These are phyloP conservation scores for Ariolimax columbianus DNA, from an alignment of 2,888 invertebrate species.

Conservation along the genomic window DNA sequence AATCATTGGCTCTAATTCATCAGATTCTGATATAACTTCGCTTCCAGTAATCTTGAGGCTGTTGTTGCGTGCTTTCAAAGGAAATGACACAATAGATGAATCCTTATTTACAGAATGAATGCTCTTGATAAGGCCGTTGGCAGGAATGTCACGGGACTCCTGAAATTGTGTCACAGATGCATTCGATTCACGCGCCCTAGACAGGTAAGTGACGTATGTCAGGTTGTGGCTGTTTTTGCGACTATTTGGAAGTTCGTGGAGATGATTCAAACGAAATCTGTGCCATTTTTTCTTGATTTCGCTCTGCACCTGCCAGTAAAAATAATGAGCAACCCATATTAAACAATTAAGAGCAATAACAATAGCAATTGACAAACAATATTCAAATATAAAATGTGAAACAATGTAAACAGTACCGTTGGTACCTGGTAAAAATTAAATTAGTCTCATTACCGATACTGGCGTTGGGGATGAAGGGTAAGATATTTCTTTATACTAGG, in stretches of 20 bases:
- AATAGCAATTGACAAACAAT: too few relatives aligned
- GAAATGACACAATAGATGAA: not conserved
- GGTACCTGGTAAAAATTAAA: too few relatives aligned
- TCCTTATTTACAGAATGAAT: conserved; percentile 3
- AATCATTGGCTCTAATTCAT: conserved; percentile 44
- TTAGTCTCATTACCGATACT: too few relatives aligned
- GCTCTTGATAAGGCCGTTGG: conserved; percentile 15
- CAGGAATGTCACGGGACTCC: conserved; percentile 15
- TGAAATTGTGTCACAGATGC: conserved; percentile 39
- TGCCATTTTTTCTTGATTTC: conserved; percentile 53
- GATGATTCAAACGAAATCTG: conserved; percentile 38
- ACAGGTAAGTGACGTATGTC: conserved; percentile 47
- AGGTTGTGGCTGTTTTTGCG: conserved; percentile 35
- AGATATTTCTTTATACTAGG: too few relatives aligned
- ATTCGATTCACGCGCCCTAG: conserved; percentile 39
- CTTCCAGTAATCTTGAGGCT: not conserved
- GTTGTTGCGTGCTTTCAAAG: not conserved
- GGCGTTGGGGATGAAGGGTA: too few relatives aligned
- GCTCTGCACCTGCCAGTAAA: conserved; percentile 40
- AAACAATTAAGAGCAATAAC: too few relatives aligned
- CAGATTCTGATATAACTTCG: conserved; percentile 23
- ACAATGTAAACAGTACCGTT: too few relatives aligned
- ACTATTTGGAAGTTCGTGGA: conserved; percentile 38
- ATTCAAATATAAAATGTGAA: too few relatives aligned
- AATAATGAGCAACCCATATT: too few relatives aligned